These are phyloP conservation scores for Leucania comma DNA, from an alignment of 2,888 invertebrate genomes.

Conservation along the genomic window DNA sequence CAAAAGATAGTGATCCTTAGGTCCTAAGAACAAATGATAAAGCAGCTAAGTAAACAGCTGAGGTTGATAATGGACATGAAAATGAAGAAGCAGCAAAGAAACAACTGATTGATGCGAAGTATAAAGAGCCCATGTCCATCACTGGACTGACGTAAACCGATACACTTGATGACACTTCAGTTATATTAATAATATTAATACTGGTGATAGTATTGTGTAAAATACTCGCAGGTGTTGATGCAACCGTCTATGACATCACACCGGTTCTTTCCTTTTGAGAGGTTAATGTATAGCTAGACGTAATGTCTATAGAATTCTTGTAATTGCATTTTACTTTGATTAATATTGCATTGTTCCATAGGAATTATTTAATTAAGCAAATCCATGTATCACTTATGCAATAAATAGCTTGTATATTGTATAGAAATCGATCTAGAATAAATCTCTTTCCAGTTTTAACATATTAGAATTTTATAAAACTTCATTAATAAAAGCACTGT, in stretches of 20 bases:
- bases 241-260: conserved; percentile 31
- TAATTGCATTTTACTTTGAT: background rate
- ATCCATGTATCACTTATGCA: no score
- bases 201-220: conserved; percentile 17
- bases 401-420: background rate
- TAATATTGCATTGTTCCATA: background rate
- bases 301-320: conserved; percentile 8
- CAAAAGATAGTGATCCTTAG: background rate
- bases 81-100: background rate
- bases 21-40: background rate
- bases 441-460: no score
- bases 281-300: background rate
- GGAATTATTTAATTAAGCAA: background rate
- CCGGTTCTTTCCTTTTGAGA: conserved; percentile 27
- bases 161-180: conserved; percentile 11
- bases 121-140: background rate
- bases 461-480: background rate
- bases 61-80: background rate
- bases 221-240: conserved; percentile 21
- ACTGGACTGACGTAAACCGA: background rate
- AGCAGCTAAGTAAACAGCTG: background rate
- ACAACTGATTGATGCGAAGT: background rate
- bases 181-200: background rate
- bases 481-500: background rate
- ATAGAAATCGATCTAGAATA: background rate